A percentile compares a stretch with the other conserved stretches of the same genome.
These are phyloP conservation scores for Caenorhabditis wallacei DNA, from an alignment of 2,888 invertebrate genomes.

Conservation along the genomic window DNA sequence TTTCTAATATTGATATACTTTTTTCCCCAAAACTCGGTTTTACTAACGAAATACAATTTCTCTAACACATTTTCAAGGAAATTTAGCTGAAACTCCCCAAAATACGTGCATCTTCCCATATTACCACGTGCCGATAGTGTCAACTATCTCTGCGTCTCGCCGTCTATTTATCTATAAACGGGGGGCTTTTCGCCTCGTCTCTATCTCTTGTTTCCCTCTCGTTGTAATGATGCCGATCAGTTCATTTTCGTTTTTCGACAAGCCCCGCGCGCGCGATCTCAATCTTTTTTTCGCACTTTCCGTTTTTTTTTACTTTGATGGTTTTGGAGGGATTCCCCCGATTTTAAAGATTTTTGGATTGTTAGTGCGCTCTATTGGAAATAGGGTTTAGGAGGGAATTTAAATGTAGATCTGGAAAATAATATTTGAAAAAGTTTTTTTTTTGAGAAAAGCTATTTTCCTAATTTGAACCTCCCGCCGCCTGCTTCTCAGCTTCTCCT, in stretches of 20 bases:
- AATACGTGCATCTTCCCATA: constrained; percentile 11
- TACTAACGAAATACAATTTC: too few species aligned
- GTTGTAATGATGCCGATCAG: constrained; percentile 21
- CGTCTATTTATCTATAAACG: not conserved
- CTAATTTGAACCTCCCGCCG: not conserved
- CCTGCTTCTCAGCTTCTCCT: not conserved
- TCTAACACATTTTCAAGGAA: too few species aligned
- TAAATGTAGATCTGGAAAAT: too few species aligned
- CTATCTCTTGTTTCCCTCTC: constrained; percentile 18
- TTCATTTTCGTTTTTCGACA: constrained; percentile 24
- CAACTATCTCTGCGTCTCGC: constrained; percentile 7
- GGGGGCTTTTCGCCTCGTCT: constrained; percentile 12
- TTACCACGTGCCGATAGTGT: constrained; percentile 12
- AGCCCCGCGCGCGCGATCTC: not conserved
- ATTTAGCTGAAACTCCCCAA: constrained; percentile 4
- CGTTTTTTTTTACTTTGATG: not conserved
- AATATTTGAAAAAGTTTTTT: not conserved
- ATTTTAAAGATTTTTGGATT: too few species aligned
- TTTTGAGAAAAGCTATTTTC: not conserved
- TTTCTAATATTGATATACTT: too few species aligned
- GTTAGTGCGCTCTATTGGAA: too few species aligned
- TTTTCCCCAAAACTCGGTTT: too few species aligned
- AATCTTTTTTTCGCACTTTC: constrained; percentile 24
- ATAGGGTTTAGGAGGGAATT: too few species aligned
- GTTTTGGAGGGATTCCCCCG: constrained; percentile 7